These are phyloP conservation scores for Heliconius aoede DNA, from an alignment of 2,888 invertebrate species.

Conservation along the genomic window DNA sequence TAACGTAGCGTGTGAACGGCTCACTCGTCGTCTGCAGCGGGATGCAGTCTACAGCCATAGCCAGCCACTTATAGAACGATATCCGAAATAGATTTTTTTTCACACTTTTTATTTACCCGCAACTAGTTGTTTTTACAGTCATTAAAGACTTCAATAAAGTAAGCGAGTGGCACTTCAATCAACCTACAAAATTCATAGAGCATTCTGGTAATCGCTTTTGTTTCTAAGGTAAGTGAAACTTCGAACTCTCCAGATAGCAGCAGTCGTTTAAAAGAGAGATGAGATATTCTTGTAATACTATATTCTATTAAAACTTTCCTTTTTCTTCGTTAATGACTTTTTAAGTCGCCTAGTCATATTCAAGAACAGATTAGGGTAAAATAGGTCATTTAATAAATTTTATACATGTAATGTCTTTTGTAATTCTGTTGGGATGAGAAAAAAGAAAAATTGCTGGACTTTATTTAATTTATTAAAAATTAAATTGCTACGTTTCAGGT, in stretches of 20 bases:
- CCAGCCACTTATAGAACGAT: too few species aligned
- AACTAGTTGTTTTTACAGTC: too few species aligned
- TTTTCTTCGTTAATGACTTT: constrained; percentile 46
- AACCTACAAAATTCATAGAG: too few species aligned
- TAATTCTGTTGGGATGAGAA: constrained; percentile 29
- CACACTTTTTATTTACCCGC: too few species aligned
- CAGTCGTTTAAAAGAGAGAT: constrained; percentile 35
- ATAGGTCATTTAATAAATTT: constrained; percentile 37
- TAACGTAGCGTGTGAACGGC: too few species aligned
- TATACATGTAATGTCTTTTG: constrained; percentile 34
- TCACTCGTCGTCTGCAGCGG: too few species aligned
- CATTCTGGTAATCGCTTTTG: not conserved
- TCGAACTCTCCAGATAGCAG: constrained; percentile 36
- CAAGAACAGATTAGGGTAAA: constrained; percentile 41
- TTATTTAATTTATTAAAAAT: constrained; percentile 18
- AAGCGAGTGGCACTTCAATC: too few species aligned
- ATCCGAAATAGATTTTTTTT: too few species aligned
- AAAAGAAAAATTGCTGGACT: not conserved
- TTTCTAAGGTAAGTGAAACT: constrained; percentile 35
- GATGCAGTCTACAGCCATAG: too few species aligned
- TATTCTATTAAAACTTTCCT: constrained; percentile 47
- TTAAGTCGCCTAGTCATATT: constrained; percentile 43
- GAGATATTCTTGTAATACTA: constrained; percentile 45
- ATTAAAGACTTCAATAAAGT: too few species aligned
- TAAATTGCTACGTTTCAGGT: not conserved